phyloP scores from a whole-genome alignment of 2,113 vertebrate species.

The Nannobrachium achirus region DNA sequence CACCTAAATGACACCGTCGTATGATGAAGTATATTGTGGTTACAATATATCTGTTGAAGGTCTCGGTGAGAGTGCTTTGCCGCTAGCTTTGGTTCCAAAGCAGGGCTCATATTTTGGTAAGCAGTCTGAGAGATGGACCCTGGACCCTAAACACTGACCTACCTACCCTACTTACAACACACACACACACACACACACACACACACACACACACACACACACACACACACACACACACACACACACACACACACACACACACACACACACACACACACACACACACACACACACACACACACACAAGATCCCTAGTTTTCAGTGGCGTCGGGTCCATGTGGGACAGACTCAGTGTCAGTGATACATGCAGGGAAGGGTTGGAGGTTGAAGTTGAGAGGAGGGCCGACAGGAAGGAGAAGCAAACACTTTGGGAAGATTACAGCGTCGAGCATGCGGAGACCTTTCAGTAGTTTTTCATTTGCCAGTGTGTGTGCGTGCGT shows the following conservation, averaged over 20 bases:
- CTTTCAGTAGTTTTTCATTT: conserved; percentile 80
- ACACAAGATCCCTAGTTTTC: conserved; percentile 79
- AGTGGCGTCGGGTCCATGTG: conserved; percentile 79
- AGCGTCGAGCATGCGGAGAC: conserved; percentile 83
- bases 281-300: conserved; percentile 20
- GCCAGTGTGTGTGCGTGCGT: conserved; percentile 49
- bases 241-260: background rate
- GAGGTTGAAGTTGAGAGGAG: conserved; percentile 92
- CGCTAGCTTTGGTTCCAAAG: conserved; percentile 64
- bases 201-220: conserved; percentile 3
- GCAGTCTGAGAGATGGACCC: conserved; percentile 53
- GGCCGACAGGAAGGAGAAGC: conserved; percentile 88
- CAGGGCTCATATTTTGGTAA: conserved; percentile 21
- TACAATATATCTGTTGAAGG: conserved; percentile 12
- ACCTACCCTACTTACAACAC: background rate
- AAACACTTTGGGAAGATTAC: conserved; percentile 88
- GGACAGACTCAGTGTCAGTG: conserved; percentile 86
- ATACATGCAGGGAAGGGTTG: conserved; percentile 88
- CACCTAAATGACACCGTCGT: background rate
- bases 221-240: conserved; percentile 3
- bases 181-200: background rate
- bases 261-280: background rate
- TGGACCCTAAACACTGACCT: conserved; percentile 38
- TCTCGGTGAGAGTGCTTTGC: conserved; percentile 64
- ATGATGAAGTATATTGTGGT: background rate